Base-by-base conservation (phyloP, 2,888 invertebrate species). In the Polymixis flavicincta region DNA sequence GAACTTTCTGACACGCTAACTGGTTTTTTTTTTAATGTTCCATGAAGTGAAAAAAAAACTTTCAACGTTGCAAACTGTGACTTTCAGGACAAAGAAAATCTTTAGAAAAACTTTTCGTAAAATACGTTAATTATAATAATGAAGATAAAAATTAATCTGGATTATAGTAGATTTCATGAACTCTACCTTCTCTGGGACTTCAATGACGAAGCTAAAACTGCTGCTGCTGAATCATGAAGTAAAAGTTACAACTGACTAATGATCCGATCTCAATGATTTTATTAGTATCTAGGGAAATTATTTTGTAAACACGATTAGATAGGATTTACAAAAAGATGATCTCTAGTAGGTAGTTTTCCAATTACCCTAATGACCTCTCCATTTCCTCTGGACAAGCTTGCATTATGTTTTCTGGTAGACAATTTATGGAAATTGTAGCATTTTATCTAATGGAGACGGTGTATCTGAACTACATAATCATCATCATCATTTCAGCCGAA, bases 1-100 rank as follows among this genome's bases (percentile, higher is more conserved):
- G 66, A 13, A 70, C 66, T 82, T 64, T 72, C 71, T 60, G 85
- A 66, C 67, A 63, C 74, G 57, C 61, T 77, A 55, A 68, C 63
- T 50, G 50, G 52, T 54, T 64, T 55, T 68, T 54, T 64, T 55
- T 19, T 19, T 57, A 52, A 74, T 52, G 45, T n/a, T 50, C 42
- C 76, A 45, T 76, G 48, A 68, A 64, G 64, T 50, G 57, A n/a
- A 42, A 22, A 42, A 22, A 42, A 42, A 66, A 32, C n/a, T 42
- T 52, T 50, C 28, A 60, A 60, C 25, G 45, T 60, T 7, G 11
- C 11, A 42, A n/a, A 61, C 45, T 48, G 13, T 4, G 9, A 14
- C 54, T 55, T 42, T 52, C 22, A 32, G 55, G 17, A 2, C 2
- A 61, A 19, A 6, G 25, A 74, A 74, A 66, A 63, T 61, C 11